Evolutionary conservation across 2,797 vertebrate species (phyloP).

Genomic region (Poeciliopsis paucimaculata): DNA sequence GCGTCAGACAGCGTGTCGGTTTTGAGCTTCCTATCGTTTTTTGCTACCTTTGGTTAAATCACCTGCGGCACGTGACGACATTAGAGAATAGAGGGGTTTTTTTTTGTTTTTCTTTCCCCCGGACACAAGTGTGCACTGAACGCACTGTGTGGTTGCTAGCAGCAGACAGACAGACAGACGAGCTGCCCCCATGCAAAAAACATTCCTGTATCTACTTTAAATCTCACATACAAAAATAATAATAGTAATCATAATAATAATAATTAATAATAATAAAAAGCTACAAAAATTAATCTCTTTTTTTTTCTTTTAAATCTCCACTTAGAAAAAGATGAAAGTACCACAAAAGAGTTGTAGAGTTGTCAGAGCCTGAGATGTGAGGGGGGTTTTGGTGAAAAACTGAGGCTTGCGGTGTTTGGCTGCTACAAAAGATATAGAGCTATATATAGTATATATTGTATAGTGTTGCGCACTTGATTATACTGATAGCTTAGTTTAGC

Average conservation of each 20-base stretch:
- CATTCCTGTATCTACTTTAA: conserved; percentile 96
- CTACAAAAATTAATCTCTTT: conserved; percentile 92
- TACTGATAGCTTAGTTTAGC: conserved; percentile 88
- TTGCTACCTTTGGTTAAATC: conserved; percentile 98
- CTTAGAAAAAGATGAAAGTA: conserved; percentile 94
- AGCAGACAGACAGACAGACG: conserved; percentile 82
- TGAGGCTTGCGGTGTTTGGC: conserved; percentile 98
- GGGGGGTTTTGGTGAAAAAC: conserved; percentile 95
- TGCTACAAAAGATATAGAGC: conserved; percentile 95
- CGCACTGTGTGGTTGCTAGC: conserved; percentile 86
- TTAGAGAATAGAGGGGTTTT: conserved; percentile 88
- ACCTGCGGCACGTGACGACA: conserved; percentile 90
- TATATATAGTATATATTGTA: conserved; percentile 80
- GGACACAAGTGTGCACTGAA: conserved; percentile 95
- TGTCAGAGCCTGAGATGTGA: conserved; percentile 98
- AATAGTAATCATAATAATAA: conserved; percentile 83
- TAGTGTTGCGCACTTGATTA: conserved; percentile 85
- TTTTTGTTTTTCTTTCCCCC: conserved; percentile 28
- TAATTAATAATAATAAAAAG: conserved; percentile 85
- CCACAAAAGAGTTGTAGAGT: conserved; percentile 96
- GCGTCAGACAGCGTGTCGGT: conserved; percentile 88
- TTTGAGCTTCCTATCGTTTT: conserved; percentile 84
- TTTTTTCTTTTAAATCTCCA: conserved; percentile 73
- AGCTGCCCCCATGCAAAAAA: conserved; percentile 93
- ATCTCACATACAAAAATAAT: conserved; percentile 98